Base-by-base conservation (phyloP, 2,888 invertebrate species). In the Liopterus haemorrhoidalis region DNA sequence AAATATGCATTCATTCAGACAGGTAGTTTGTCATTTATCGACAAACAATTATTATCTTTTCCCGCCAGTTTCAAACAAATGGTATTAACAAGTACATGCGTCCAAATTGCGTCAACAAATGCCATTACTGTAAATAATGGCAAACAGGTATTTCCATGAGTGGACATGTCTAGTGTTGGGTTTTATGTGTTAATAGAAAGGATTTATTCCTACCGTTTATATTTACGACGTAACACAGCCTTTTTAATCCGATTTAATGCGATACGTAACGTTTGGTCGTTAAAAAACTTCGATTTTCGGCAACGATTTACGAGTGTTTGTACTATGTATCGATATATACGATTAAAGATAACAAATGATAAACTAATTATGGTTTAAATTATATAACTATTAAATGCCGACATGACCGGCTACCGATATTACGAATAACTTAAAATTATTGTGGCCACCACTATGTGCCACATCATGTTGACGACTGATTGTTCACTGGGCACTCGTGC, bases 391-490 rank as follows among this genome's bases (percentile, higher is more conserved):
- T 61, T 62, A 57, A 50, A 52, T 57, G 65, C 65, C 66, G 66
- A 65, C 58, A 62, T 55, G 54, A 60, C 62, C 65, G 66, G 66
- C 66, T 50, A 57, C 57, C 59, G 59, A 62, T 47, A 50, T 50
- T 45, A 63, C 63, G 57, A 64, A 55, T 65, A 66, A 64, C 63
- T 65, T 64, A 66, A 67, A 66, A 65, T 62, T 67, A 63, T 60
- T 58, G 66, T 66, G 66, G 66, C 66, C 64, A 65, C 63, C 60
- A 62, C 66, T 66, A 66, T 65, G 63, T 69, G 69, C 69, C 69
- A 69, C 69, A 69, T 69, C 68, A 68, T 68, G 67, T 68, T 67
- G 66, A 66, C 68, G 67, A 68, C 68, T 68, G 64, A 58, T 58
- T 53, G 53, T 51, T 46, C 39, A 37, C 49, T 43, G 50, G 48